Base-by-base conservation (phyloP, 2,113 vertebrate species). In the Lepisosteus osseus region DNA sequence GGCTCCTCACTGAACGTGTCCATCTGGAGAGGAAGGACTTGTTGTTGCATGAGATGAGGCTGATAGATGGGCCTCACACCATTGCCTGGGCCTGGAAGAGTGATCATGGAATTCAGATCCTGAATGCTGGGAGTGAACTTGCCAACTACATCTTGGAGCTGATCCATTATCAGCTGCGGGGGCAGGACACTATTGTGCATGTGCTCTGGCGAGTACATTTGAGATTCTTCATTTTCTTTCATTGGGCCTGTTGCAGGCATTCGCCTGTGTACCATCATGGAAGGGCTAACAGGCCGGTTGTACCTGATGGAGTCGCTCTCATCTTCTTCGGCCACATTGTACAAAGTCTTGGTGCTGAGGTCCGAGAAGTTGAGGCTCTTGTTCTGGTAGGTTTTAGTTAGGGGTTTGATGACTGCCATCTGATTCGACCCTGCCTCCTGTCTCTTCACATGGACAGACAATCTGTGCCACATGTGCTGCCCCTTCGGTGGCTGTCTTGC, bases 331-430 rank as follows among this genome's bases (percentile, higher is more conserved):
- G 79, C 86, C 80, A 94, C 88, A 81, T 95, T 93, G 90, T 89
- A 95, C 72, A 94, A 90, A 86, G 91, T 92, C 85, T 97, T 98
- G 80, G 83, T 80, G 81, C 90, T 91, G 77, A 90, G 88, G 13
- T 95, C 94, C 0, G 94, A 94, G 85, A 88, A 92, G 79, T 91
- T 94, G 80, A 92, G 90, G 82, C 91, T 94, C 87, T 94, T 94
- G 89, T 89, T 92, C n/a, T 92, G 93, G 89, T 90, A 94, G 88
- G 92, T 94, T 92, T 98, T 99, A 93, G 96, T 97, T 90, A 99
- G 95, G 94, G 97, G 97, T 90, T 97, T 95, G 94, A 99, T 99
- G 90, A 99, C 96, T 41, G 97, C 97, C 77, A 92, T 99, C 91
- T 99, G 97, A 94, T 98, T 99, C 90, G 95, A 92, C 87, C 94